Base-by-base conservation (phyloP, 2,797 vertebrate genomes). In the Rachycentron canadum region DNA sequence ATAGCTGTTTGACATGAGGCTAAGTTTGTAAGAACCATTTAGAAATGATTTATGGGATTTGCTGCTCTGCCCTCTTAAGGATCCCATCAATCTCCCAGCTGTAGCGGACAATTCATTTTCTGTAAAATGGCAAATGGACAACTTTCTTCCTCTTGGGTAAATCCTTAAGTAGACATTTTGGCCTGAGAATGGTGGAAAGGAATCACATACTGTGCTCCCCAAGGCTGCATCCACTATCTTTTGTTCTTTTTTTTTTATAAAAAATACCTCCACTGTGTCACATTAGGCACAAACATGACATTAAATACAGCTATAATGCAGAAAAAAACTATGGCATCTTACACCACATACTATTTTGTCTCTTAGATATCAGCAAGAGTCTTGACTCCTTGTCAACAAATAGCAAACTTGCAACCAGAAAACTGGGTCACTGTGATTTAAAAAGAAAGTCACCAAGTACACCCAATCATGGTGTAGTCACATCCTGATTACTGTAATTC, bases 1-100 rank as follows among this genome's bases (percentile, higher is more conserved):
- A 50, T 1, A 45, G 49, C 50, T 77, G 79, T 64, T 32, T 55
- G 30, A 34, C 30, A 56, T 34, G 21, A 85, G 21, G n/a, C 32
- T 62, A 30, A 21, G 4, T 30, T 58, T 26, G 10, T 56, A 30
- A 34, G 8, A 50, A 34, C 0, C 21, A 14, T 43, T 65, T n/a
- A 45, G n/a, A 65, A 16, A 4, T 47, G 34, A 60, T n/a, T 57
- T 2, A 4, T 17, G 25, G 50, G 38, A 65, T 62, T 28, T 56
- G 4, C 32, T 23, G 17, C 26, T 53, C 19, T 45, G 40, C 17
- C 32, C 7, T 45, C 21, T 23, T 49, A 7, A 59, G 60, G 13
- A 25, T 9, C 4, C 6, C 19, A 63, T 47, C 47, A 70, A 67
- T 38, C 38, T 65, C 55, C 25, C 32, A 26, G 13, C 23, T 23